Conservation (phyloP, 2,888 invertebrate genomes). For the Liodrosophila aerea region DNA sequence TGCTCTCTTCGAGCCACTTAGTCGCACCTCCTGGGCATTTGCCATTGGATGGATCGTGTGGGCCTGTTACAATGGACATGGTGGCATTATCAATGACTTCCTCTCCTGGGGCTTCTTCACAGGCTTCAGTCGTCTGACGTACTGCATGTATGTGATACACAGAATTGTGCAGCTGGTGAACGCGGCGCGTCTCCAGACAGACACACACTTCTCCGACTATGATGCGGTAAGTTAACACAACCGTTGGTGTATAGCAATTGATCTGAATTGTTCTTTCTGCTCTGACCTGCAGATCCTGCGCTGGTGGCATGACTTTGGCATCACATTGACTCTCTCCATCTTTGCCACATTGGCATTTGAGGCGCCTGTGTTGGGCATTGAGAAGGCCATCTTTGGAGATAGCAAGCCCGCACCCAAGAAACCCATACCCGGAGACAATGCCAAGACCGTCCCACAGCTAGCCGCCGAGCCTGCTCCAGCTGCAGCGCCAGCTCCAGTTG, state of each 20-base stretch:
- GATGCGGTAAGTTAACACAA: constrained; percentile 72
- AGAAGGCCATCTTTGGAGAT: constrained; percentile 80
- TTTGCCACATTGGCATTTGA: constrained; percentile 83
- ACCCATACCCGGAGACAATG: constrained; percentile 28
- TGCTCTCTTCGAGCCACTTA: constrained; percentile 80
- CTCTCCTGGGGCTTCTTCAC: constrained; percentile 81
- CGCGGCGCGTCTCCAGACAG: constrained; percentile 75
- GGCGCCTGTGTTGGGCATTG: constrained; percentile 83
- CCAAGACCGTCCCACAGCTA: constrained; percentile 6
- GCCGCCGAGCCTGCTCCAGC: constrained; percentile 1
- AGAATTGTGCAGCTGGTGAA: constrained; percentile 79
- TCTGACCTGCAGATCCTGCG: constrained; percentile 76
- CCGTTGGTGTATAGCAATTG: too few relatives aligned
- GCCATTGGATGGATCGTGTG: constrained; percentile 81
- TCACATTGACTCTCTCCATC: constrained; percentile 80
- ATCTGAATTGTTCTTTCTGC: constrained; percentile 16
- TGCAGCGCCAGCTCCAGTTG: constrained; percentile 6
- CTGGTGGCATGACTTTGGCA: constrained; percentile 83
- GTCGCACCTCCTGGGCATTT: constrained; percentile 79
- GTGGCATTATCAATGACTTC: constrained; percentile 80
- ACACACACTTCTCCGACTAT: constrained; percentile 80
- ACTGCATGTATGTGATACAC: constrained; percentile 81
- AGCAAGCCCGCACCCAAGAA: constrained; percentile 58
- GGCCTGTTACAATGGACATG: constrained; percentile 81
- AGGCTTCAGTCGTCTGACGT: constrained; percentile 79